A percentile compares a stretch with the other conserved stretches of the same genome.
These are phyloP conservation scores for Aphidoletes aphidimyza DNA, from an alignment of 2,888 invertebrate genomes.

Conservation along the genomic window DNA sequence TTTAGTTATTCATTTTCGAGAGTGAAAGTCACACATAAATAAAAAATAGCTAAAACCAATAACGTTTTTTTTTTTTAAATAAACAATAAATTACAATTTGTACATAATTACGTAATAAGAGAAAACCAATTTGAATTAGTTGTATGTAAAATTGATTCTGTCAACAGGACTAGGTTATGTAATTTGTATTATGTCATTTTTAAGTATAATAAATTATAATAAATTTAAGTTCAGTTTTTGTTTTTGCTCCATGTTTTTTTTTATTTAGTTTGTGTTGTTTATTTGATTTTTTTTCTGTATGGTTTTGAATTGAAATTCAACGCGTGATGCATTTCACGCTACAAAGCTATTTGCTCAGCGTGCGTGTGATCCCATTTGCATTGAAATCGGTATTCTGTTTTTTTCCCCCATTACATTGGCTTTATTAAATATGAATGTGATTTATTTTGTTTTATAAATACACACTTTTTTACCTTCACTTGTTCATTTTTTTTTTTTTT, in stretches of 20 bases:
- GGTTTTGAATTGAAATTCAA: neutral
- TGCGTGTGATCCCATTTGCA: neutral
- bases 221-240: neutral
- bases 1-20: neutral
- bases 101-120: neutral
- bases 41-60: slow-evolving; percentile 13
- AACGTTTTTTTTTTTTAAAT: neutral
- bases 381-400: neutral
- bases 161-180: neutral
- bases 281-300: neutral
- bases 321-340: neutral
- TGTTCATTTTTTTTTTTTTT: neutral
- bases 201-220: neutral
- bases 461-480: no score
- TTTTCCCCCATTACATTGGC: neutral
- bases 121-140: neutral
- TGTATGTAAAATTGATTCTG: slow-evolving; percentile 11
- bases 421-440: neutral
- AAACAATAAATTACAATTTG: neutral
- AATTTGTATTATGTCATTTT: slow-evolving; percentile 38
- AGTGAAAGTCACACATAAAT: neutral
- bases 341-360: neutral
- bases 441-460: neutral
- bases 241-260: neutral
- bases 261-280: neutral